Base-by-base conservation (phyloP, 1,140 invertebrate species). In the Homarus americanus region DNA sequence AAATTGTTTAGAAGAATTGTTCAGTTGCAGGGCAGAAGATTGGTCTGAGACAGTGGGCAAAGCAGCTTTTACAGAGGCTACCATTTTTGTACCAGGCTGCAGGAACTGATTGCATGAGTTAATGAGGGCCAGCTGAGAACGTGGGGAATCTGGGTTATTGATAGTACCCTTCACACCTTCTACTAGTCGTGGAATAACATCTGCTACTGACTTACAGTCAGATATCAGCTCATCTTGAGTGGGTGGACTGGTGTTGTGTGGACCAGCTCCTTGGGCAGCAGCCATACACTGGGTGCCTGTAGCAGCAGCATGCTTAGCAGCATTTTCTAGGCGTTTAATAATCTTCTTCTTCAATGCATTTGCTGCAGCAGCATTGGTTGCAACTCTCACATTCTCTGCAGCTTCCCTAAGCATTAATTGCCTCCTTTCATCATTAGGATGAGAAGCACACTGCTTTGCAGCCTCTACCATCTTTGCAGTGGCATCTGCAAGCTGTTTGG, bases 391-490 rank as follows among this genome's bases (percentile, higher is more conserved):
- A 93, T 99, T 97, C 94, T 99, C 98, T 0, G 98, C 99, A 0
- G 98, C 98, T 80, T 95, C 95, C 40, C 97, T 96, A 0, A 99
- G 94, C 9, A 96, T 96, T 92, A 97, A 96, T 94, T 99, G 98
- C 28, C 78, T 80, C 9, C 49, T 72, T 66, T 87, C 95, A 93
- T 99, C 98, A 93, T 97, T 96, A 0, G 98, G 98, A 94, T 96
- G 96, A 41, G 96, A 96, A 20, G 98, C 97, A 94, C 98, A 98
- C 9, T 97, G 96, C 91, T 99, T 96, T 0, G 99, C 99, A 1
- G 99, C 98, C 94, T 99, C 98, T 2, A 99, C 98, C 96, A 99
- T 97, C 92, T 97, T 96, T 0, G 98, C 97, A 0, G 99, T 99
- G 10, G 99, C 99, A 94, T 99, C 98, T 1, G 99, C 98, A 20